Conservation (phyloP, 2,797 vertebrate genomes). For the Erethizon dorsatum region DNA sequence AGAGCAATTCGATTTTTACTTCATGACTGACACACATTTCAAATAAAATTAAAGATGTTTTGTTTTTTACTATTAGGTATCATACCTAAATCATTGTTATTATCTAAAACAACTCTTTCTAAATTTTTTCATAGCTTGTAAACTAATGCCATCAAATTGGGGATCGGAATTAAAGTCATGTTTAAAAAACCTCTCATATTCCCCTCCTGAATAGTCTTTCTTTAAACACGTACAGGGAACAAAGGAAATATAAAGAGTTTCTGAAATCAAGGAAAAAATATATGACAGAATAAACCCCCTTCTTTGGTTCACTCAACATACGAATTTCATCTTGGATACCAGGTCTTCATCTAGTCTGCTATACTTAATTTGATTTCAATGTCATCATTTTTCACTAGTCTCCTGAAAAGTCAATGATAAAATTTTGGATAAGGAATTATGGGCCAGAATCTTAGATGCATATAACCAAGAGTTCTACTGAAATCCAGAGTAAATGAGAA, state of each 20-base stretch:
- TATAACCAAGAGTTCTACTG: not conserved
- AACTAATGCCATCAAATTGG: slow-evolving; percentile 44
- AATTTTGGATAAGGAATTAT: slow-evolving; percentile 9
- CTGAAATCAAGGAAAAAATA: slow-evolving; percentile 24
- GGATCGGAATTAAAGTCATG: slow-evolving; percentile 44
- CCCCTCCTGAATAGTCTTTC: slow-evolving; percentile 19
- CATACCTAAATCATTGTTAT: slow-evolving; percentile 67
- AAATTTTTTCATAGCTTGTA: slow-evolving; percentile 48
- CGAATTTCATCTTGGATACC: not conserved
- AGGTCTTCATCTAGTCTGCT: not conserved
- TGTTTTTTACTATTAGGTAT: slow-evolving; percentile 47
- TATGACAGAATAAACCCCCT: not conserved
- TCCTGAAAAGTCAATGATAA: slow-evolving; percentile 12
- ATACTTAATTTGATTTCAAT: slow-evolving; percentile 17
- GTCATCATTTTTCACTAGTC: not conserved
- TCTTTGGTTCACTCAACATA: not conserved
- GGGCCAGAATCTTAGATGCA: not conserved
- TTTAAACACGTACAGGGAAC: slow-evolving; percentile 23
- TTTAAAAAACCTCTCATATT: not conserved
- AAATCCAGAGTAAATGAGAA: not conserved
- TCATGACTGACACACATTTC: slow-evolving; percentile 22
- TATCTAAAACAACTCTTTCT: slow-evolving; percentile 64
- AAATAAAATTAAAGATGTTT: slow-evolving; percentile 65
- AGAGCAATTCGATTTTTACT: slow-evolving; percentile 64
- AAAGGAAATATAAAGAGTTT: slow-evolving; percentile 9